These are phyloP conservation scores for Macrosoma leucophasiata DNA, from an alignment of 2,888 invertebrate genomes.

Conservation along the genomic window DNA sequence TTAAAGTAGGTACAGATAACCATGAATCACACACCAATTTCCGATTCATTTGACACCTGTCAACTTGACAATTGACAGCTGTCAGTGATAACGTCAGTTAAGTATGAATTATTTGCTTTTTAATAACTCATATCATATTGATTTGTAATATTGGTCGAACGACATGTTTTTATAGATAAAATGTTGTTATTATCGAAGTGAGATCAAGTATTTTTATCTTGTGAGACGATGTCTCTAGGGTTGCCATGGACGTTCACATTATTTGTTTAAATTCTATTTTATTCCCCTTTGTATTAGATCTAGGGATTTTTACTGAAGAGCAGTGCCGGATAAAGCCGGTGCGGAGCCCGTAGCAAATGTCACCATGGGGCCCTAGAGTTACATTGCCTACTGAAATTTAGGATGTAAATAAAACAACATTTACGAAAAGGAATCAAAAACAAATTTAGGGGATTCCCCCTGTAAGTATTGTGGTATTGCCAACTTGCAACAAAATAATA, in stretches of 20 bases:
- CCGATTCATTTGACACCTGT: conserved; percentile 32
- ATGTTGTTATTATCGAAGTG: conserved; percentile 4
- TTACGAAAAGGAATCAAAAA: too few relatives aligned
- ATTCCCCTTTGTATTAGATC: conserved; percentile 1
- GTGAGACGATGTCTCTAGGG: conserved; percentile 3
- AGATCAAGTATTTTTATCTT: conserved; percentile 4
- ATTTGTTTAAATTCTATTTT: not conserved
- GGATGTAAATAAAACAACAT: too few relatives aligned
- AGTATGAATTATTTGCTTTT: conserved; percentile 65
- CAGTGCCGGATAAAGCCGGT: too few relatives aligned
- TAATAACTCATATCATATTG: conserved; percentile 31
- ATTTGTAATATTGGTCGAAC: conserved; percentile 21
- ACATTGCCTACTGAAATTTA: too few relatives aligned
- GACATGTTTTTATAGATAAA: conserved; percentile 12
- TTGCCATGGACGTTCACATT: not conserved
- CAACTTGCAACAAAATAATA: not conserved
- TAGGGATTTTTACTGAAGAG: conserved; percentile 6
- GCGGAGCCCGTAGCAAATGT: too few relatives aligned
- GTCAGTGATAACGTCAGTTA: conserved; percentile 49
- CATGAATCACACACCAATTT: conserved; percentile 31
- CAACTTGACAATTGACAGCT: conserved; percentile 26
- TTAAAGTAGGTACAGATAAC: too few relatives aligned
- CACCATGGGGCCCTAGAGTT: too few relatives aligned
- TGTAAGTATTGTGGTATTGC: too few relatives aligned
- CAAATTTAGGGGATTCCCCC: too few relatives aligned